Conservation (phyloP, 2,113 vertebrate genomes). For the Alaudala cheleensis region DNA sequence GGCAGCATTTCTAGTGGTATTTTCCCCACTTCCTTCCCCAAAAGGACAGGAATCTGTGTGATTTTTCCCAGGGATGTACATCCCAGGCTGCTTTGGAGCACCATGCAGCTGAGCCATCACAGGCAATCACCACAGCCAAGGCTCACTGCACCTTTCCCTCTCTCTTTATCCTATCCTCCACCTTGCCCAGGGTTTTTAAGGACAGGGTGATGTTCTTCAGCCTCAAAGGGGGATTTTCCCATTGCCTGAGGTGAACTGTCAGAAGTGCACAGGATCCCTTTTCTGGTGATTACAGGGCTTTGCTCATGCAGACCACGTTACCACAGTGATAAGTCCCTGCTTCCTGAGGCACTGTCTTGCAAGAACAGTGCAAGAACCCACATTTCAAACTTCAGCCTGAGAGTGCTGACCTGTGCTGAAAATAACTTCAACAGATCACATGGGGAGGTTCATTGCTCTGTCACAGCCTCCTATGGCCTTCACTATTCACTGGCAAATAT, state of each 20-base stretch:
- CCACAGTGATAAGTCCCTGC: background rate
- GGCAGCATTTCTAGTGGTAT: background rate
- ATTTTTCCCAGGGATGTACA: background rate
- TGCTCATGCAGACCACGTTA: background rate
- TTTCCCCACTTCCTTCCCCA: background rate
- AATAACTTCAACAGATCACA: background rate
- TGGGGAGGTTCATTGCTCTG: background rate
- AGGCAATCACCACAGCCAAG: background rate
- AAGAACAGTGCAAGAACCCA: background rate
- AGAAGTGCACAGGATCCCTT: background rate
- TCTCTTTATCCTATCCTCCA: background rate
- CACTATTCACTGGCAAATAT: background rate
- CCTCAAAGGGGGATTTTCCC: background rate
- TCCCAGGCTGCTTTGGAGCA: background rate
- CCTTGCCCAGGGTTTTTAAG: background rate
- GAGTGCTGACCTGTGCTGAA: background rate
- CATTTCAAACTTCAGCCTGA: background rate
- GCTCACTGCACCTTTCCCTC: background rate
- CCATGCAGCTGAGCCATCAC: rapidly evolving
- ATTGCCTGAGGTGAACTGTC: background rate
- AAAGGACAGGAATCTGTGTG: background rate
- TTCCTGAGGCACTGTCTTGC: background rate
- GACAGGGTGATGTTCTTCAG: background rate
- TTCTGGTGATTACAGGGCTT: background rate
- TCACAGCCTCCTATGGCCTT: background rate